Evolutionary conservation across 2,797 vertebrate species (phyloP), one percentile per base, ranked within the genome.

Genomic region (Sebastes aleutianus): DNA sequence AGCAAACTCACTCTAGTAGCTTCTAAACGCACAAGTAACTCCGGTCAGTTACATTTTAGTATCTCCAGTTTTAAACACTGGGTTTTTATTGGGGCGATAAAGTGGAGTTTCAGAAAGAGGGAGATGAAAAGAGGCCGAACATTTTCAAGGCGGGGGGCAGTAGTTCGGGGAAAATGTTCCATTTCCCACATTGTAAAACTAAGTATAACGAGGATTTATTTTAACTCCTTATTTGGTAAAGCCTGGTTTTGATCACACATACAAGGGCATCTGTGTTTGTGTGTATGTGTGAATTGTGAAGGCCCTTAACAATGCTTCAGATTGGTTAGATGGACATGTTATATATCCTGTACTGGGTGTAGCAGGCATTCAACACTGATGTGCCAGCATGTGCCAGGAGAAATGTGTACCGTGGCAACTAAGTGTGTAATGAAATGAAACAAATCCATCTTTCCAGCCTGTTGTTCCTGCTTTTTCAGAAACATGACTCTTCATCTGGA

Each of bases 111-210:
- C 43, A 84, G 75, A 84, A 26, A 71, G 54, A 20, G 36, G 9
- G 53, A 58, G 62, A 62, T 80, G 61, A 82, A 83, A 83, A 80
- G 29, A 27, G 76, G 53, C 16, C 1, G 2, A 73, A 69, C 32
- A 2, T 47, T 74, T 88, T 80, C 34, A 73, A 63, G 20, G 68
- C 36, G 14, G 39, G 43, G 63, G 76, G 57, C 26, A 43, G 1
- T 1, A 62, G 65, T 85, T 84, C 79, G 58, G 72, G 78, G 58
- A 39, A 90, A 86, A 70, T 81, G 6, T 13, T 39, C 22, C 32
- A 8, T 86, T 79, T 86, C 65, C 76, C 68, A 76, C 70, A 70
- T 81, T 84, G 84, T 90, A 78, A 91, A 91, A 82, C 29, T n/a
- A 62, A 81, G 26, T 39, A 68, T 56, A 65, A 34, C 32, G 3